These are phyloP conservation scores for Gila orcuttii DNA, from an alignment of 2,113 vertebrate genomes.

Conservation along the genomic window DNA sequence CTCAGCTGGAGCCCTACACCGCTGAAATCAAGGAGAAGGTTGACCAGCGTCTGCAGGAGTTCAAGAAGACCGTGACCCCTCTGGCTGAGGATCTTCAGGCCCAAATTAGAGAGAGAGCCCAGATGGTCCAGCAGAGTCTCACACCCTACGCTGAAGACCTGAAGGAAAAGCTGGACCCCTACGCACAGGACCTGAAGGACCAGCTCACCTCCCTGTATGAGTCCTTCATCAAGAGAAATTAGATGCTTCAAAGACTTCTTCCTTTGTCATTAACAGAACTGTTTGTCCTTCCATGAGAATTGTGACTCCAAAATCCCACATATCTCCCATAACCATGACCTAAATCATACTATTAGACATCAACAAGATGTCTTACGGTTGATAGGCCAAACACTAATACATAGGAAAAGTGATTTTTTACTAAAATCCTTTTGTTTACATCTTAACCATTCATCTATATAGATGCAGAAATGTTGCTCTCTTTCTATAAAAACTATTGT, in stretches of 20 bases:
- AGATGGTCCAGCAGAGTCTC: conserved; percentile 67
- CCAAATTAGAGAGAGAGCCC: conserved; percentile 55
- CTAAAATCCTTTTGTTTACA: conserved; percentile 7
- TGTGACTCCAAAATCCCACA: background rate
- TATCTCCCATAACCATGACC: conserved; percentile 18
- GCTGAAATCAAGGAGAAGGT: conserved; percentile 64
- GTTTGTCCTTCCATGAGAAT: background rate
- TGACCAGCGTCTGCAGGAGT: conserved; percentile 64
- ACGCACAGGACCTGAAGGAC: conserved; percentile 63
- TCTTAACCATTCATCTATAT: background rate
- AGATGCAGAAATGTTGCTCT: background rate
- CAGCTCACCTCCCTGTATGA: conserved; percentile 59
- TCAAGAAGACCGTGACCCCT: conserved; percentile 67
- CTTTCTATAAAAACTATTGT: conserved; percentile 13
- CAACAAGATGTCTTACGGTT: background rate
- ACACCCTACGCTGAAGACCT: conserved; percentile 62
- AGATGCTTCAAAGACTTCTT: conserved; percentile 20
- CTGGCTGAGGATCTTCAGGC: conserved; percentile 65
- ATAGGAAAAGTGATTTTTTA: too few species aligned
- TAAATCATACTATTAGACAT: background rate
- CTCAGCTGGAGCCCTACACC: conserved; percentile 62
- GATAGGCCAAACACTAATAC: background rate
- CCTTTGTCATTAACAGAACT: background rate
- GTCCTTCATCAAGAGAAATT: conserved; percentile 62
- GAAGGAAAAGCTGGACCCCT: conserved; percentile 58